Conservation (phyloP, 2,113 vertebrate species). For the Ictalurus punctatus region DNA sequence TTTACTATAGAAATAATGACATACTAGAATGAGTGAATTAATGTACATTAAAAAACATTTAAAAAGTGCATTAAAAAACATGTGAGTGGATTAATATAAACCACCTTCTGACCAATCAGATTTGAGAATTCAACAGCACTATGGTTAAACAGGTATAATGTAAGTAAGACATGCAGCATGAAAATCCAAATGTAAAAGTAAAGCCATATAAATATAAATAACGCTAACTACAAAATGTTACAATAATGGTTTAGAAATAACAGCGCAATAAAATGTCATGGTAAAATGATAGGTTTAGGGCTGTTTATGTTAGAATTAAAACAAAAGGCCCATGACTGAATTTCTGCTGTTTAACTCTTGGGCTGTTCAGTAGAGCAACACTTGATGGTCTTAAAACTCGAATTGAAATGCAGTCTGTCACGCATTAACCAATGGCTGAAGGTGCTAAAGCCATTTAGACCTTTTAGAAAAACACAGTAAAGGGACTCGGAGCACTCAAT, state of each 20-base stretch:
- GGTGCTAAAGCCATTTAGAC: slow-evolving; percentile 33
- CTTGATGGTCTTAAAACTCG: slow-evolving; percentile 7
- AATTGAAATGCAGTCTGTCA: slow-evolving; percentile 19
- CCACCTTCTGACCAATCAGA: neutral
- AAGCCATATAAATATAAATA: neutral
- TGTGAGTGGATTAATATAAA: neutral
- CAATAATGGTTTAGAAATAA: neutral
- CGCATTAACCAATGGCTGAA: slow-evolving; percentile 12
- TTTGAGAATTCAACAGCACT: neutral
- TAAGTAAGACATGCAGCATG: neutral
- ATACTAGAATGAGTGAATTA: neutral
- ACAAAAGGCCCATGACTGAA: neutral
- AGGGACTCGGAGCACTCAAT: slow-evolving; percentile 1
- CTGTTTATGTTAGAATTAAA: slow-evolving; percentile 8
- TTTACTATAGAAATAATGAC: neutral
- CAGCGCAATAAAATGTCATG: neutral
- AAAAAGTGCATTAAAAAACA: neutral
- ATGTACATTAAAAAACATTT: neutral
- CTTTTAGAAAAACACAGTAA: slow-evolving; percentile 9
- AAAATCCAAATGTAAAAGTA: neutral
- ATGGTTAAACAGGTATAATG: neutral
- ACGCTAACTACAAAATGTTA: neutral
- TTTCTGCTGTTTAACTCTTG: slow-evolving; percentile 23
- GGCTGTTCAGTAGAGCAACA: neutral
- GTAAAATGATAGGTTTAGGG: neutral